These are phyloP conservation scores for Steatocranus sp. DNA, from an alignment of 2,797 vertebrate genomes.

Conservation along the genomic window DNA sequence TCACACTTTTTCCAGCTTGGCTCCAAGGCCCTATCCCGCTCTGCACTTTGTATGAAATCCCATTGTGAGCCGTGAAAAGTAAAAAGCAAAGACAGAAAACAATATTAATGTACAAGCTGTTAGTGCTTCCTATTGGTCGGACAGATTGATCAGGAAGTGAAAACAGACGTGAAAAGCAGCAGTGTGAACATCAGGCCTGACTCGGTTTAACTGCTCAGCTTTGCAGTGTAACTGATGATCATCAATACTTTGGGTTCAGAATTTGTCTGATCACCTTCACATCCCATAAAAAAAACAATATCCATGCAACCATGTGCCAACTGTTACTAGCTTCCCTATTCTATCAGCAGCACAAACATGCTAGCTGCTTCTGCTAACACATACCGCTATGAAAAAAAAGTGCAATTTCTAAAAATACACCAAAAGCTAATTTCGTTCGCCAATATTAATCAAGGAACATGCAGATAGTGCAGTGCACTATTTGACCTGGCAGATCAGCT, in stretches of 20 bases:
- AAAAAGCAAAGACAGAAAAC: not conserved
- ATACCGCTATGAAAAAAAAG: not conserved
- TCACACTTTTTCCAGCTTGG: not conserved
- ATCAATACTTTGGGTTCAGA: not conserved
- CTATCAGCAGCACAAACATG: not conserved
- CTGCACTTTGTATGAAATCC: not conserved
- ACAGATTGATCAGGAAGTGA: not conserved
- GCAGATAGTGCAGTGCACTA: rapidly evolving
- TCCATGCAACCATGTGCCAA: not conserved
- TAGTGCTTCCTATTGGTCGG: not conserved
- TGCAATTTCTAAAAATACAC: not conserved
- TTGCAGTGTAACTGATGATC: not conserved
- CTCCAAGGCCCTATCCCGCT: not conserved
- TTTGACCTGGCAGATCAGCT: not conserved
- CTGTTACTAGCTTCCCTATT: not conserved
- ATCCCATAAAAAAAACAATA: not conserved
- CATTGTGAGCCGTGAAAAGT: rapidly evolving
- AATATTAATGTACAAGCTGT: not conserved
- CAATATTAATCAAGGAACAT: rapidly evolving
- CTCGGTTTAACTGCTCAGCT: not conserved
- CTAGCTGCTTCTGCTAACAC: not conserved
- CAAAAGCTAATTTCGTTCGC: not conserved
- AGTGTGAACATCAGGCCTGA: not conserved
- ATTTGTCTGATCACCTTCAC: not conserved
- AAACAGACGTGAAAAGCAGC: not conserved